Conservation (phyloP, 2,113 vertebrate species). For the Notarius lentiginosus region DNA sequence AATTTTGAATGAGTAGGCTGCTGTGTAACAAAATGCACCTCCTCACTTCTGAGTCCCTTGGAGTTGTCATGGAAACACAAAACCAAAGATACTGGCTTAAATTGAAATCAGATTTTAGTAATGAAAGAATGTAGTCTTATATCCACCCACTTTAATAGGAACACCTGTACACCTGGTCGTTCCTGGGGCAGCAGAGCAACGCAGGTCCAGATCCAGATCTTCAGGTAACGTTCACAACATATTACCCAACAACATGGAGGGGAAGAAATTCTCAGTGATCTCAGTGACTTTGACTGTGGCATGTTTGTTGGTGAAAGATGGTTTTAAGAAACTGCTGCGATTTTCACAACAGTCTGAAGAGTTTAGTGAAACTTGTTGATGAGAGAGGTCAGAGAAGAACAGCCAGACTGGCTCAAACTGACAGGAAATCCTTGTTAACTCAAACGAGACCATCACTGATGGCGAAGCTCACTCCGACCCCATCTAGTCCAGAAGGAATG, state of each 20-base stretch:
- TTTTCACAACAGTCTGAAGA: neutral
- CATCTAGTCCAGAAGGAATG: no score
- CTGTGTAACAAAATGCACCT: slow-evolving; percentile 27
- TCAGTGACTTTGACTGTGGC: neutral
- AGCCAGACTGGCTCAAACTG: neutral
- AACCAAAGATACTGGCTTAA: neutral
- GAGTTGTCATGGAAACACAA: slow-evolving; percentile 44
- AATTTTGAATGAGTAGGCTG: slow-evolving; percentile 36
- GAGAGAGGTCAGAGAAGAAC: neutral
- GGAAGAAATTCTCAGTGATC: neutral
- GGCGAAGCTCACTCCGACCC: no score
- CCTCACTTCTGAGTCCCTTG: neutral
- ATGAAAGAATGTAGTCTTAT: neutral
- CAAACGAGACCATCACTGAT: no score
- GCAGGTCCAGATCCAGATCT: neutral
- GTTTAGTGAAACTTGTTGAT: neutral
- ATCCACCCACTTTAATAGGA: neutral
- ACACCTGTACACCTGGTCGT: neutral
- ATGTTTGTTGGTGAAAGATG: neutral
- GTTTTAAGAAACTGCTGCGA: neutral
- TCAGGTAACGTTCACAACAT: neutral
- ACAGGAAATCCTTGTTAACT: neutral
- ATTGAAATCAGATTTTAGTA: slow-evolving; percentile 12
- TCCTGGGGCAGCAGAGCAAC: neutral
- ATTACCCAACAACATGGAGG: no score